These are phyloP conservation scores for Lobophora halterata DNA, from an alignment of 2,888 invertebrate genomes.

Conservation along the genomic window DNA sequence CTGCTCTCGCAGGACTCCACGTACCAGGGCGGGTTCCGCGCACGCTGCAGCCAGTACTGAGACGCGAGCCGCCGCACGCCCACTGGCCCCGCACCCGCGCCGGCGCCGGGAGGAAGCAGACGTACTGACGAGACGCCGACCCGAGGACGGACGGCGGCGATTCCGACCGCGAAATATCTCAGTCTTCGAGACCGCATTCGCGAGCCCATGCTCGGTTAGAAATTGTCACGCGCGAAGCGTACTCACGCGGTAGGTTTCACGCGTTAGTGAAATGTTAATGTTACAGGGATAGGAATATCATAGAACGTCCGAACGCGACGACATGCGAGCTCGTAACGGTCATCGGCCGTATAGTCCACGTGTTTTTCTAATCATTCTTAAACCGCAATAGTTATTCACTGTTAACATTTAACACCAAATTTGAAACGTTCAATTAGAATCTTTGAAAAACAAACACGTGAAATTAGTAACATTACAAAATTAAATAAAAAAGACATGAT, in stretches of 20 bases:
- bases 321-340: constrained; percentile 4
- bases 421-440: too few species aligned
- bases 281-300: constrained; percentile 56
- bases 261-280: constrained; percentile 39
- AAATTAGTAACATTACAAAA: too few species aligned
- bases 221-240: constrained; percentile 50
- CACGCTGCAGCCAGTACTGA: constrained; percentile 87
- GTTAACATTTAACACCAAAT: too few species aligned
- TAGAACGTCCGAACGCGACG: constrained; percentile 39
- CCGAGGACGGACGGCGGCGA: constrained; percentile 41
- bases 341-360: constrained; percentile 9
- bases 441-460: too few species aligned
- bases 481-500: constrained; percentile 33
- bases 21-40: constrained; percentile 88
- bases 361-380: constrained; percentile 3
- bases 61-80: constrained; percentile 83
- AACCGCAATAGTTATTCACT: too few species aligned
- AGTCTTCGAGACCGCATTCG: constrained; percentile 45
- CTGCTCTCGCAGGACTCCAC: constrained; percentile 95
- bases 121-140: constrained; percentile 45
- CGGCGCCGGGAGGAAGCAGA: constrained; percentile 44
- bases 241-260: constrained; percentile 37
- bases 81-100: constrained; percentile 40
- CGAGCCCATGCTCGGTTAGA: constrained; percentile 42
- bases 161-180: constrained; percentile 43